Percentiles rank a stretch among this genome's conserved stretches.
phyloP scores from a whole-genome alignment of 2,888 invertebrate genomes.

The Spodoptera exigua region DNA sequence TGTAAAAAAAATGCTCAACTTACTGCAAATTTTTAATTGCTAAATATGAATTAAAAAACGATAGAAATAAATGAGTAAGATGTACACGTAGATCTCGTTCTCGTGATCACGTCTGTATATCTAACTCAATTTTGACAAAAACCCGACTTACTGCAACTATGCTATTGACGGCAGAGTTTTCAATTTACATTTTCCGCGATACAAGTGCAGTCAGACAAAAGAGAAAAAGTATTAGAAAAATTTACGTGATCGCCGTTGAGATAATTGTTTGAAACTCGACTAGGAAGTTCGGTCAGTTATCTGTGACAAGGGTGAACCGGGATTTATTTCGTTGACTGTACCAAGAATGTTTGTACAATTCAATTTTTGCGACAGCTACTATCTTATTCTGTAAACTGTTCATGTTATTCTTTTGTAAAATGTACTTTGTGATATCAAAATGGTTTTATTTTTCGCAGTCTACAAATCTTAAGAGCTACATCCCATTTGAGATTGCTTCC shows the following conservation, averaged over 20 bases:
- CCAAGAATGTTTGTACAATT: slow-evolving; percentile 53
- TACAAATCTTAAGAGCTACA: slow-evolving; percentile 40
- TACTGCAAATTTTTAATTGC: too few relatives aligned
- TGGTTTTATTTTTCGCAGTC: slow-evolving; percentile 30
- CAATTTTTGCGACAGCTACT: slow-evolving; percentile 59
- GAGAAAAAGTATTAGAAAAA: slow-evolving; percentile 76
- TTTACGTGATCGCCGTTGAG: slow-evolving; percentile 74
- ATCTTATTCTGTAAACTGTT: slow-evolving; percentile 41
- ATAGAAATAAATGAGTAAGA: too few relatives aligned
- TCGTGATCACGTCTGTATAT: too few relatives aligned
- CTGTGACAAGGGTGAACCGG: slow-evolving; percentile 73
- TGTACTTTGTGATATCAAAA: slow-evolving; percentile 31
- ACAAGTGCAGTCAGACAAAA: slow-evolving; percentile 51
- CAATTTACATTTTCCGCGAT: slow-evolving; percentile 58
- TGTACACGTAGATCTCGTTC: too few relatives aligned
- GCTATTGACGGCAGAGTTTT: too few relatives aligned
- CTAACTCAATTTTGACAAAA: too few relatives aligned
- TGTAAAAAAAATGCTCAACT: too few relatives aligned
- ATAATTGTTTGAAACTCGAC: slow-evolving; percentile 69
- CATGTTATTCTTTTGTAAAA: slow-evolving; percentile 37
- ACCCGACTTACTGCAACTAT: too few relatives aligned
- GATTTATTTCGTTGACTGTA: slow-evolving; percentile 66
- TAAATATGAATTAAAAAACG: too few relatives aligned
- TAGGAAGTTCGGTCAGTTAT: slow-evolving; percentile 75
- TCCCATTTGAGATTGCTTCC: slow-evolving; percentile 32